phyloP scores from a whole-genome alignment of 1,140 invertebrate species.

The Phymastichus coffea region DNA sequence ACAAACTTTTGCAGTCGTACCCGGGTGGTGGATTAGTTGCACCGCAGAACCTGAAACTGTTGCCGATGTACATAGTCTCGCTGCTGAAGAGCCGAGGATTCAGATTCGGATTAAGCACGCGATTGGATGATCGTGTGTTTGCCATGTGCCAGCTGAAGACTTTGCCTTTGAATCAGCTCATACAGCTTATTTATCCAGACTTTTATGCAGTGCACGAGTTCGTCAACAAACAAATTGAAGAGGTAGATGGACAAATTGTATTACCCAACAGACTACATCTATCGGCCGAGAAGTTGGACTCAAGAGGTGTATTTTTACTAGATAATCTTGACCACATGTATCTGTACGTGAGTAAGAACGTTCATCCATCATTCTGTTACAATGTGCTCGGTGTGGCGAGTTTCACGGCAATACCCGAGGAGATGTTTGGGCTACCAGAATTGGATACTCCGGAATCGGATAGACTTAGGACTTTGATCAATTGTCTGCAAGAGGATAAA shows the following conservation, averaged over 20 bases:
- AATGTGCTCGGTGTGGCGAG: constrained; percentile 69
- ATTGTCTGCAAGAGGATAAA: constrained; percentile 81
- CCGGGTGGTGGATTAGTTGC: constrained; percentile 70
- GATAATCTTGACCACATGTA: constrained; percentile 84
- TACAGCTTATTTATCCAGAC: constrained; percentile 89
- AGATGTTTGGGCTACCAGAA: constrained; percentile 74
- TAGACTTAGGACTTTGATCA: constrained; percentile 77
- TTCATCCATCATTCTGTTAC: constrained; percentile 74
- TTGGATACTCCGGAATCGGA: constrained; percentile 76
- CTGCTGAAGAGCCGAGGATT: constrained; percentile 92
- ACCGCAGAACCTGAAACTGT: constrained; percentile 72
- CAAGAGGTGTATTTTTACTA: constrained; percentile 87
- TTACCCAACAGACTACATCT: constrained; percentile 68
- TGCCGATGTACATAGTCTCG: constrained; percentile 89
- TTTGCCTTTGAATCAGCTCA: constrained; percentile 76
- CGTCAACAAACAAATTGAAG: constrained; percentile 62
- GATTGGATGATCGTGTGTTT: constrained; percentile 89
- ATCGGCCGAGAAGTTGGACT: constrained; percentile 75
- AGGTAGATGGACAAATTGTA: constrained; percentile 58
- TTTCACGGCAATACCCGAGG: constrained; percentile 65
- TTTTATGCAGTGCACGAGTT: constrained; percentile 87
- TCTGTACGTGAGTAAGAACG: constrained; percentile 83
- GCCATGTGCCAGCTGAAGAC: constrained; percentile 94
- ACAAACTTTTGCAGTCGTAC: constrained; percentile 70
- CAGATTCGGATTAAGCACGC: constrained; percentile 80